Conservation (phyloP, 2,888 invertebrate genomes). For the Clitarchus hookeri region DNA sequence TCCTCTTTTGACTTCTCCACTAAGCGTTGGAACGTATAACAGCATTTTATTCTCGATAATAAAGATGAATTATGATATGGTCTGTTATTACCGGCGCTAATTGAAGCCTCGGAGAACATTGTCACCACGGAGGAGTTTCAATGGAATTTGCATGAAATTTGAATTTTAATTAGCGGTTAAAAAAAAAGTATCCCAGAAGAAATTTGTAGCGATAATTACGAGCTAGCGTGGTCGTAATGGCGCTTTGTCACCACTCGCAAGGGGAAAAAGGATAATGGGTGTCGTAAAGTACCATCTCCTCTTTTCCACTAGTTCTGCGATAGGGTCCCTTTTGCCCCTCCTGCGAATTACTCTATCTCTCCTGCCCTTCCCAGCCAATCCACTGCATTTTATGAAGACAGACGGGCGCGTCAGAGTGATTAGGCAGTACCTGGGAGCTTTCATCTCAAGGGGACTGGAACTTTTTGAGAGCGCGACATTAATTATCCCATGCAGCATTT, state of each 20-base stretch:
- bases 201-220: background rate
- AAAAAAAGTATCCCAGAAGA: background rate
- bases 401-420: background rate
- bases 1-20: background rate
- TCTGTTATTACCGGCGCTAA: background rate
- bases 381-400: background rate
- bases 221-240: background rate
- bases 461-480: background rate
- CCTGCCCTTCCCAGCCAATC: background rate
- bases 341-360: background rate
- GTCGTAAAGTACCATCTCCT: background rate
- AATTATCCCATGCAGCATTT: too few relatives aligned
- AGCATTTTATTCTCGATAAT: background rate
- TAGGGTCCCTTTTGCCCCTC: background rate
- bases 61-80: background rate
- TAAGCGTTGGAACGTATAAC: background rate
- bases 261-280: background rate
- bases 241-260: background rate
- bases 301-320: background rate
- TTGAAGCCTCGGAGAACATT: background rate
- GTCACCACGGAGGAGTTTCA: background rate
- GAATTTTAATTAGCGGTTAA: background rate
- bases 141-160: constrained; percentile 9
- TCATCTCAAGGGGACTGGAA: background rate
- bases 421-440: background rate